phyloP scores from a whole-genome alignment of 2,888 invertebrate species.

The Synanthedon andrenaeformis region DNA sequence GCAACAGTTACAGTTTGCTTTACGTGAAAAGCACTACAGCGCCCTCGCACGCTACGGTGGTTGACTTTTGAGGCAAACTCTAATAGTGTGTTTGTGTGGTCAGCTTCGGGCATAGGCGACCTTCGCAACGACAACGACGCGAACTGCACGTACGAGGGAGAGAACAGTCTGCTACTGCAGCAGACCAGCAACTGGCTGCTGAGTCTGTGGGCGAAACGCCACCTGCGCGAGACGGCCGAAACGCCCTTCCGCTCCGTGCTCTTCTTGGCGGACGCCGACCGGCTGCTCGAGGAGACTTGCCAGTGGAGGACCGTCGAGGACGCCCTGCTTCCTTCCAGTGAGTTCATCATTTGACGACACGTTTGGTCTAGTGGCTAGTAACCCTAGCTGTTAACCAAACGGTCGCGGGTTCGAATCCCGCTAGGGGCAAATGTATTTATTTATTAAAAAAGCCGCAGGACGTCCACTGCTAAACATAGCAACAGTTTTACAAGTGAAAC shows the following conservation, averaged over 20 bases:
- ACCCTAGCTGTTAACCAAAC: too few relatives aligned
- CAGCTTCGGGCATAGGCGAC: slow-evolving; percentile 80
- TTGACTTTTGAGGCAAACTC: too few relatives aligned
- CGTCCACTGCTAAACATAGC: too few relatives aligned
- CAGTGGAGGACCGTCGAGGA: slow-evolving; percentile 53
- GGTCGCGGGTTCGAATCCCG: too few relatives aligned
- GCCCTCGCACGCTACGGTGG: too few relatives aligned
- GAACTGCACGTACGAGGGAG: slow-evolving; percentile 91
- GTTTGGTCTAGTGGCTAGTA: too few relatives aligned
- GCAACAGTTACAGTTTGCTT: too few relatives aligned
- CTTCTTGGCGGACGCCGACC: slow-evolving; percentile 72
- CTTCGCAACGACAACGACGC: slow-evolving; percentile 86
- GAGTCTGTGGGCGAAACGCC: slow-evolving; percentile 64
- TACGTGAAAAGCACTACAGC: too few relatives aligned
- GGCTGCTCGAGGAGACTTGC: slow-evolving; percentile 68
- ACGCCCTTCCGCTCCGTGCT: slow-evolving; percentile 76
- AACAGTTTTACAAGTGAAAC: too few relatives aligned
- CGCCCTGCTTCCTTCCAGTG: slow-evolving; percentile 64
- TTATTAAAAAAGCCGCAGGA: too few relatives aligned
- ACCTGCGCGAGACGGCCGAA: slow-evolving; percentile 38
- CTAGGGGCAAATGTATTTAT: too few relatives aligned
- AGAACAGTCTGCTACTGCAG: slow-evolving; percentile 89
- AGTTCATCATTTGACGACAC: slow-evolving; percentile 26
- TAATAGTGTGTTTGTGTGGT: too few relatives aligned
- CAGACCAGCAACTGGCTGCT: slow-evolving; percentile 90